Conservation (phyloP, 2,888 invertebrate genomes). For the Rhyacophila evoluta region DNA sequence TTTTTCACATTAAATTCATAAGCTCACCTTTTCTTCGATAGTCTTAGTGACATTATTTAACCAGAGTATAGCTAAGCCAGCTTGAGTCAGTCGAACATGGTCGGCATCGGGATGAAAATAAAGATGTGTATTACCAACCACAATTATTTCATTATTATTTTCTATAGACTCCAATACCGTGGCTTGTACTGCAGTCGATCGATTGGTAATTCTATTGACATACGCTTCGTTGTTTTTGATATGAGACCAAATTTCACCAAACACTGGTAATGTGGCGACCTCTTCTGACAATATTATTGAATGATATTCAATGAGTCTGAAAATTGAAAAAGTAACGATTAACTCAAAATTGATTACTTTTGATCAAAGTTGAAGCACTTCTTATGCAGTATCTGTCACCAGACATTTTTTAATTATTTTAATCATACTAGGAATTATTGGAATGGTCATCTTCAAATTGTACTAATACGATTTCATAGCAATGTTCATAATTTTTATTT, state of each 20-base stretch:
- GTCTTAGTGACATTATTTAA: constrained; percentile 71
- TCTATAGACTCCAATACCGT: constrained; percentile 72
- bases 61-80: constrained; percentile 79
- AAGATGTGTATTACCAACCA: constrained; percentile 90
- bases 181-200: constrained; percentile 78
- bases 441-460: no score
- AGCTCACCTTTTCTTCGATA: constrained; percentile 60
- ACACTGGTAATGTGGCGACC: constrained; percentile 67
- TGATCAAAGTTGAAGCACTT: no score
- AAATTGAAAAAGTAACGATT: constrained; percentile 50
- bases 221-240: constrained; percentile 72
- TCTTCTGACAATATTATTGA: constrained; percentile 73
- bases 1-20: no score
- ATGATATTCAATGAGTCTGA: constrained; percentile 67
- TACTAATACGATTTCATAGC: no score
- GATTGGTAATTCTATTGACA: constrained; percentile 70
- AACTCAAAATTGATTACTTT: no score
- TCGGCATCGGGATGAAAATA: constrained; percentile 94
- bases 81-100: constrained; percentile 89
- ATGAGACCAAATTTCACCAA: constrained; percentile 72
- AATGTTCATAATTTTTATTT: no score
- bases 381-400: no score
- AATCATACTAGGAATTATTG: no score
- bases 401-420: no score
- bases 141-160: constrained; percentile 70